Conservation (phyloP, 2,888 invertebrate species). For the Pharmacophagus antenor region DNA sequence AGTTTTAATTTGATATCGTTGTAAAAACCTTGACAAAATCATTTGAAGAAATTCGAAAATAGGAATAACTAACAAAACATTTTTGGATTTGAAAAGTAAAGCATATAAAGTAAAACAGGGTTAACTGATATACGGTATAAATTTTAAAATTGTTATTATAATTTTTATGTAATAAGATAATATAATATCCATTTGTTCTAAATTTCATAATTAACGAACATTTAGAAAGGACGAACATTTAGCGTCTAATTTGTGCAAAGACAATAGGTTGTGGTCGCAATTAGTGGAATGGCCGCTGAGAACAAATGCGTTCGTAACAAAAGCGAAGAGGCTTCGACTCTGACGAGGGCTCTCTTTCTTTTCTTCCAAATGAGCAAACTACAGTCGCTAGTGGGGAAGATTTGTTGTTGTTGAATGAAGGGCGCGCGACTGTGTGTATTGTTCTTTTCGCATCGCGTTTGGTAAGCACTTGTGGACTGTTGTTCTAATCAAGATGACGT, state of each 20-base stretch:
- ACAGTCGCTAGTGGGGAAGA: conserved; percentile 68
- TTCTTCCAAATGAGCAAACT: conserved; percentile 81
- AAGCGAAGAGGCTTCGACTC: conserved; percentile 64
- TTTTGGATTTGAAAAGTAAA: too few relatives aligned
- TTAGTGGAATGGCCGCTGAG: conserved; percentile 77
- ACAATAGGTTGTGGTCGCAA: conserved; percentile 76
- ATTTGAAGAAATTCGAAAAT: too few relatives aligned
- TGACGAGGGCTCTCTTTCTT: conserved; percentile 67
- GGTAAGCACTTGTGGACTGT: conserved; percentile 69
- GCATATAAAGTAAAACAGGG: neutral
- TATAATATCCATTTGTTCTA: conserved; percentile 48
- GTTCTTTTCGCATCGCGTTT: conserved; percentile 66
- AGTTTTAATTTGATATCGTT: too few relatives aligned
- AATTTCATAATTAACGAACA: conserved; percentile 52
- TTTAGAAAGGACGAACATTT: conserved; percentile 61
- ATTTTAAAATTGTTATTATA: neutral
- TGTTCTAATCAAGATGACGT: conserved; percentile 70
- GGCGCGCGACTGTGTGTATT: conserved; percentile 67
- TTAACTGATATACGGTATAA: neutral
- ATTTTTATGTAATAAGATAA: conserved; percentile 37
- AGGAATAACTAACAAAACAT: too few relatives aligned
- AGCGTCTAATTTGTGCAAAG: conserved; percentile 67
- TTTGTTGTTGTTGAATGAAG: conserved; percentile 72
- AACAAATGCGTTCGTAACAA: conserved; percentile 76
- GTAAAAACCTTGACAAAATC: too few relatives aligned